Conservation (phyloP, 2,113 vertebrate genomes). For the Pavo muticus region DNA sequence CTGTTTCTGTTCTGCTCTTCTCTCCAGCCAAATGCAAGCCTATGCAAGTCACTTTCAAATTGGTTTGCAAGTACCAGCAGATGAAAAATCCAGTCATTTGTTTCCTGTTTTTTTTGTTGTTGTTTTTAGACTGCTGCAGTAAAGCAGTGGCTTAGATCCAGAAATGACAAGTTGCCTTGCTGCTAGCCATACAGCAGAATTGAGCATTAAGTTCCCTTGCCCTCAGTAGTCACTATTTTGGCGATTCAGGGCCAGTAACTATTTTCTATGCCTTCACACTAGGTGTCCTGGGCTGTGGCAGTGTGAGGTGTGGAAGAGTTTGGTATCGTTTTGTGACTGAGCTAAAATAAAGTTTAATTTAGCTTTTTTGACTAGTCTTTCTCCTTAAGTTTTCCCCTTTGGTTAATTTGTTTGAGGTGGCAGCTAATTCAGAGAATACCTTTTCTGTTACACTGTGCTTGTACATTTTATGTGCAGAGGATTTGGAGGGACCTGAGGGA, state of each 20-base stretch:
- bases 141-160: background rate
- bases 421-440: background rate
- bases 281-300: background rate
- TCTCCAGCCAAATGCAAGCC: background rate
- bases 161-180: background rate
- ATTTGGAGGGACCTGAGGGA: background rate
- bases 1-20: background rate
- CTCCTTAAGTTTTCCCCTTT: background rate
- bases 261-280: background rate
- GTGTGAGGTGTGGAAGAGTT: background rate
- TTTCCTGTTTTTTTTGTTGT: no score
- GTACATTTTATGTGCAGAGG: background rate
- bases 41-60: background rate
- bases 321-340: background rate
- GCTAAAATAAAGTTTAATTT: background rate
- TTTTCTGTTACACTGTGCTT: background rate
- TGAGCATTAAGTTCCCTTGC: background rate
- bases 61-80: background rate
- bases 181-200: background rate
- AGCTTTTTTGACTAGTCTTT: background rate
- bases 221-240: background rate
- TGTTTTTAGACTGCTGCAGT: background rate
- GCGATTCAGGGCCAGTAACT: background rate
- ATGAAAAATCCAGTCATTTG: background rate
- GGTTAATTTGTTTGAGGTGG: background rate